Conservation (phyloP, 2,113 vertebrate genomes). For the Aldabrachelys gigantea region DNA sequence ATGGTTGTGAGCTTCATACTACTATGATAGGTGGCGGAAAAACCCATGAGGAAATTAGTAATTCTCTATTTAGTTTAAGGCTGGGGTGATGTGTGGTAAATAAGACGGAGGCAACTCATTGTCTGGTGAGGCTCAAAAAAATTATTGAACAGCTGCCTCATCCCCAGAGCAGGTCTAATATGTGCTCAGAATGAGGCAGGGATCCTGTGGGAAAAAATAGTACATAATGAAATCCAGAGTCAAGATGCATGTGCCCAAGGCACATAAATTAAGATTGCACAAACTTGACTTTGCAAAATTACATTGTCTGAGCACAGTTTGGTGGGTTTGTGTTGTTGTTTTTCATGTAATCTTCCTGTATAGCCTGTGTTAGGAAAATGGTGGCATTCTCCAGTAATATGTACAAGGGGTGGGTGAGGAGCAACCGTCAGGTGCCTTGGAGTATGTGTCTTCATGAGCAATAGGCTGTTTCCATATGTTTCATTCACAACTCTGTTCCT, state of each 20-base stretch:
- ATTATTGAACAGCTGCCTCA: neutral
- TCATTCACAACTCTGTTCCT: neutral
- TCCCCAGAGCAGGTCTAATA: neutral
- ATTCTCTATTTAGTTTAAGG: neutral
- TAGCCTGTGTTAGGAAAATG: neutral
- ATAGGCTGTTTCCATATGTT: neutral
- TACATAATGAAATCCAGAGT: neutral
- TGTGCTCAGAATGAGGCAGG: neutral
- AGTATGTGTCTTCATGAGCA: neutral
- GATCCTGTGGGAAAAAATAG: fast-evolving
- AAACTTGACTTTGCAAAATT: neutral
- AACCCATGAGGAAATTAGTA: neutral
- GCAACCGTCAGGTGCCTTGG: neutral
- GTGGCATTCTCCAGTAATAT: neutral
- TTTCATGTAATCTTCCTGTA: neutral
- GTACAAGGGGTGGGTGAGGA: neutral
- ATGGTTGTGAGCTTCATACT: neutral
- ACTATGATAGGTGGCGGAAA: neutral
- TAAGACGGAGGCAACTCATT: neutral
- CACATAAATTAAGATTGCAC: neutral
- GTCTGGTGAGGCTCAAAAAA: neutral
- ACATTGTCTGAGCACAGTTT: neutral
- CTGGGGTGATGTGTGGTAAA: neutral
- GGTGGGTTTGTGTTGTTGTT: too few relatives aligned
- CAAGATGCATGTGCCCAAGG: neutral